Evolutionary conservation across 2,113 vertebrate genomes (phyloP), one percentile per base, ranked within the genome.

Genomic region (Prunella fulvescens): DNA sequence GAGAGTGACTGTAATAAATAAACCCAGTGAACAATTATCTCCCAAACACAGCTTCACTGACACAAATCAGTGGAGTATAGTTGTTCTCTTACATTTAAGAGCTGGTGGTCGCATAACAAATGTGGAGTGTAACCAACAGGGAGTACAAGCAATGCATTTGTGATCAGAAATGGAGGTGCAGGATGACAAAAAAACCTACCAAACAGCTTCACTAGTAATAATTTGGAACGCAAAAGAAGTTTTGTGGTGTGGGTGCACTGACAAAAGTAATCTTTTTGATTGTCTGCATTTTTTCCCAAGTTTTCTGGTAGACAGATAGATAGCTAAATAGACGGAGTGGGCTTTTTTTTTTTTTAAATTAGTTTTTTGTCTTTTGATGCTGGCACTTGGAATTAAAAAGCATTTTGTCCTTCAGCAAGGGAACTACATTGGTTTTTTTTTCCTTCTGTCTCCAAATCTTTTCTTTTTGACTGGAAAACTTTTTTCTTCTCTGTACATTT

Each of bases 1-100:
- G 92, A 95, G 93, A 96, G 92, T 73, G 90, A 90, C 90, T 93
- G 88, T 73, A 96, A 97, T 96, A 96, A 95, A 97, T 94, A 96
- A 96, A 90, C 83, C 44, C 81, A 78, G 90, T 92, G 95, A 95
- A 94, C 93, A 96, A 97, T 97, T 96, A 96, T 97, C 93, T 95
- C 62, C 62, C 81, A 88, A 96, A 94, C 83, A 92, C 87, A 90
- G 81, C 88, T 90, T 94, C 94, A 86, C 81, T 95, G 92, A 94
- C 90, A 96, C 79, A 94, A 92, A 90, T 93, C 92, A 92, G 71
- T 81, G 64, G 66, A 96, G 74, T 88, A 90, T 60, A 95, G 81
- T 78, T 86, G 74, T 96, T 88, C 67, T 33, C 87, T 93, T 96
- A 88, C 50, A 48, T 85, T 93, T 95, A 92, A 92, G 87, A 92